These are phyloP conservation scores for Anorthoa munda DNA, from an alignment of 2,888 invertebrate species.

Conservation along the genomic window DNA sequence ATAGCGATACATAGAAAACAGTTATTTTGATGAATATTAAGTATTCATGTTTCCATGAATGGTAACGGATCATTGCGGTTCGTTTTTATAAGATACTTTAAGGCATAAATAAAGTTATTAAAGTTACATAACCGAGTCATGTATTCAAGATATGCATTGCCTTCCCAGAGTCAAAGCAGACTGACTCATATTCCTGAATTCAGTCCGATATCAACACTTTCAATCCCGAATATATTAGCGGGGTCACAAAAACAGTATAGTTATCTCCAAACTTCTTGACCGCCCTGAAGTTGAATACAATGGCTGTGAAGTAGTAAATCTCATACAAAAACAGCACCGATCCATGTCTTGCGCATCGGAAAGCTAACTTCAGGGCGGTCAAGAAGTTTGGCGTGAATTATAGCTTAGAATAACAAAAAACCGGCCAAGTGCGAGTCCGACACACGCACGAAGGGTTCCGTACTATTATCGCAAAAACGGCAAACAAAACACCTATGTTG, in stretches of 20 bases:
- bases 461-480: too few species aligned
- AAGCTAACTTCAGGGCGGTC: too few species aligned
- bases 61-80: constrained; percentile 47
- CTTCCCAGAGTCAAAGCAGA: not conserved
- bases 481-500: too few species aligned
- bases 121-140: not conserved
- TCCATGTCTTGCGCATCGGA: too few species aligned
- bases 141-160: not conserved
- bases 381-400: too few species aligned
- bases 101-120: not conserved
- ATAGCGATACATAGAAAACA: constrained; percentile 50
- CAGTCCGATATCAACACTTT: not conserved
- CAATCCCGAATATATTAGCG: not conserved
- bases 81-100: constrained; percentile 33
- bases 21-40: constrained; percentile 56
- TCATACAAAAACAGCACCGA: too few species aligned
- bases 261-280: too few species aligned
- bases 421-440: too few species aligned
- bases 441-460: too few species aligned
- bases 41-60: constrained; percentile 52
- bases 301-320: too few species aligned
- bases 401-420: too few species aligned
- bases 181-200: not conserved
- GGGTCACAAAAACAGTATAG: not conserved
- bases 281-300: too few species aligned